These are phyloP conservation scores for Gymnothorax reevesii DNA, from an alignment of 2,797 vertebrate genomes.

Conservation along the genomic window DNA sequence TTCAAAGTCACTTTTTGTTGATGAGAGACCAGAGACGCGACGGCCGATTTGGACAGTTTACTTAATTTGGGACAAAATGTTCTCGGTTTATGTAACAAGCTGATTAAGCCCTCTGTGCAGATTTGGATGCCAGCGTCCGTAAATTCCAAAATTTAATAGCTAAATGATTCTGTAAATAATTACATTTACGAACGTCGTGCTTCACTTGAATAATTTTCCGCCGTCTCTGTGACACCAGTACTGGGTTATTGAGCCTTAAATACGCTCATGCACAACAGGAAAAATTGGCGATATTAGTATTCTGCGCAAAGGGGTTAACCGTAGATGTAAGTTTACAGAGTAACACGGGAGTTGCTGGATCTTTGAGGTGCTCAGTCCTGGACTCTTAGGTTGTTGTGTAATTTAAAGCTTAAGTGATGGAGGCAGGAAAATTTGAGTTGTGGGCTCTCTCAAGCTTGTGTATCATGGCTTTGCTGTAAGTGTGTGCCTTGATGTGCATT, in stretches of 20 bases:
- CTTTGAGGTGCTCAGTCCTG: not conserved
- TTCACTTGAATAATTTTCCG: too few relatives aligned
- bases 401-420: not conserved
- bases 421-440: too few relatives aligned
- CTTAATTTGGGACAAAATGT: not conserved
- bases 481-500: not conserved
- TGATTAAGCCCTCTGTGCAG: not conserved
- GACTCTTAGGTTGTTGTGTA: not conserved
- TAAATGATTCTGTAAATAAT: too few relatives aligned
- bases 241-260: too few relatives aligned
- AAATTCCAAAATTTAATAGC: too few relatives aligned
- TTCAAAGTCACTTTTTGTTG: conserved; percentile 43
- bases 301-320: too few relatives aligned
- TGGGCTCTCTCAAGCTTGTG: not conserved
- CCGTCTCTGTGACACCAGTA: too few relatives aligned
- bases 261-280: too few relatives aligned
- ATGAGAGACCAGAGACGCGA: conserved; percentile 5
- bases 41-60: not conserved
- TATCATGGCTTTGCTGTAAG: not conserved
- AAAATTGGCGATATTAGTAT: too few relatives aligned
- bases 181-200: too few relatives aligned
- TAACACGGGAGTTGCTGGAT: not conserved
- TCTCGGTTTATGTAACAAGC: not conserved
- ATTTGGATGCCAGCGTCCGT: not conserved
- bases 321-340: too few relatives aligned